These are phyloP conservation scores for Mormyrops attenuatus DNA, from an alignment of 2,797 vertebrate species.

Conservation along the genomic window DNA sequence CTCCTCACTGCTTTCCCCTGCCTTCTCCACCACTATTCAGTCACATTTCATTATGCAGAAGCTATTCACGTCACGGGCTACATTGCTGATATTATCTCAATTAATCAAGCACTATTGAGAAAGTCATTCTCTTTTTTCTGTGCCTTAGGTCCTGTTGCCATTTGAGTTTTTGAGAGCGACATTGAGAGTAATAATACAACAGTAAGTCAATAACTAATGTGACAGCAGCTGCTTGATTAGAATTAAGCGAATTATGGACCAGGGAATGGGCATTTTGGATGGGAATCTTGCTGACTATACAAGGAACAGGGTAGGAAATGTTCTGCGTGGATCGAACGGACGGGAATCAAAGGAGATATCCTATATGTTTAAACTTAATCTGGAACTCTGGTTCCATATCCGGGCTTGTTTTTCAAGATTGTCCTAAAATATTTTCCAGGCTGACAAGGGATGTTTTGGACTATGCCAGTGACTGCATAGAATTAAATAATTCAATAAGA, in stretches of 20 bases:
- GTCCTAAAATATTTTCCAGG: neutral
- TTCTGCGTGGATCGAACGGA: neutral
- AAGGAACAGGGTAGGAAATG: neutral
- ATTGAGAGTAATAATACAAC: neutral
- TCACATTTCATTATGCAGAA: neutral
- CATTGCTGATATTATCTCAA: neutral
- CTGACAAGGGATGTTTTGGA: neutral
- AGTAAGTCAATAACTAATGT: neutral
- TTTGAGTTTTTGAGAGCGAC: neutral
- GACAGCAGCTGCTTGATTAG: neutral
- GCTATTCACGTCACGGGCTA: neutral
- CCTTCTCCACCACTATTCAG: neutral
- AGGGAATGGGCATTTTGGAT: neutral
- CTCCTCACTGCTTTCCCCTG: neutral
- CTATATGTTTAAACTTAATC: neutral
- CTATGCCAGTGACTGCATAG: neutral
- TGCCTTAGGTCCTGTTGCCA: neutral
- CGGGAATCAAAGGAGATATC: neutral
- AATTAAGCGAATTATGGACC: neutral
- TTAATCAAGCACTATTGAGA: constrained; percentile 4
- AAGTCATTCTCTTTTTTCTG: neutral
- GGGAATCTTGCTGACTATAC: neutral
- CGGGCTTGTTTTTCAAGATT: neutral
- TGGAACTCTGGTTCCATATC: neutral
- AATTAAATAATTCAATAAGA: neutral